Evolutionary conservation across 2,797 vertebrate genomes (phyloP).

Genomic region (Meriones psammophilus): DNA sequence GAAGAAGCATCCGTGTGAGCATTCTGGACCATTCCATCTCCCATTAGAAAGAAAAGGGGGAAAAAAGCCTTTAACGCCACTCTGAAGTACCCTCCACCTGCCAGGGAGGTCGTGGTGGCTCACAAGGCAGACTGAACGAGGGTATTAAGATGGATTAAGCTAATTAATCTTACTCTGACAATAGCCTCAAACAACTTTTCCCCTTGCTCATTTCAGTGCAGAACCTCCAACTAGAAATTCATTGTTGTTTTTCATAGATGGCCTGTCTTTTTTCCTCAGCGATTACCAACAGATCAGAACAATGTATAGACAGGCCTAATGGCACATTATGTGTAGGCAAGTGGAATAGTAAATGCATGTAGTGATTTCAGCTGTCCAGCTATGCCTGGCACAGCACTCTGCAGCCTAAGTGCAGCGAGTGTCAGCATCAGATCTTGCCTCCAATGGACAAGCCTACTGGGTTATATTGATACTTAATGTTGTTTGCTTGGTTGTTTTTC

Average conservation of each 20-base stretch:
- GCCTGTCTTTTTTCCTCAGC: slow-evolving; percentile 75
- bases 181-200: slow-evolving; percentile 83
- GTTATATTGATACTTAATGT: slow-evolving; percentile 89
- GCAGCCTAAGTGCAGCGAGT: slow-evolving; percentile 84
- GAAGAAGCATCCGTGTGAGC: slow-evolving; percentile 85
- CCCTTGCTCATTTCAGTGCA: slow-evolving; percentile 76
- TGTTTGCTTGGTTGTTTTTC: slow-evolving; percentile 65
- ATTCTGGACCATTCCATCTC: slow-evolving; percentile 89
- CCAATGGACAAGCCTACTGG: slow-evolving; percentile 90
- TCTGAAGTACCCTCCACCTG: slow-evolving; percentile 91
- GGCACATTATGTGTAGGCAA: slow-evolving; percentile 85
- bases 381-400: slow-evolving; percentile 83
- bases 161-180: slow-evolving; percentile 92
- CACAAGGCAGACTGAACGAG: slow-evolving; percentile 88
- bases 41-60: slow-evolving; percentile 86
- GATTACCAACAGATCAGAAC: slow-evolving; percentile 85
- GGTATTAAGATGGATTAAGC: slow-evolving; percentile 93
- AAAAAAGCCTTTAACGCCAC: slow-evolving; percentile 83
- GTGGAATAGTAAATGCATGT: slow-evolving; percentile 82
- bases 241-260: slow-evolving; percentile 76
- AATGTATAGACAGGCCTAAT: slow-evolving; percentile 85
- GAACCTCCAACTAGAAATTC: slow-evolving; percentile 69
- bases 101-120: slow-evolving; percentile 89
- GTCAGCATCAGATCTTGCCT: slow-evolving; percentile 84
- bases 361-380: slow-evolving; percentile 87